A percentile compares a stretch with the other conserved stretches of the same genome.
Evolutionary conservation across 2,797 vertebrate genomes (phyloP).

Genomic region (Epinephelus awoara): DNA sequence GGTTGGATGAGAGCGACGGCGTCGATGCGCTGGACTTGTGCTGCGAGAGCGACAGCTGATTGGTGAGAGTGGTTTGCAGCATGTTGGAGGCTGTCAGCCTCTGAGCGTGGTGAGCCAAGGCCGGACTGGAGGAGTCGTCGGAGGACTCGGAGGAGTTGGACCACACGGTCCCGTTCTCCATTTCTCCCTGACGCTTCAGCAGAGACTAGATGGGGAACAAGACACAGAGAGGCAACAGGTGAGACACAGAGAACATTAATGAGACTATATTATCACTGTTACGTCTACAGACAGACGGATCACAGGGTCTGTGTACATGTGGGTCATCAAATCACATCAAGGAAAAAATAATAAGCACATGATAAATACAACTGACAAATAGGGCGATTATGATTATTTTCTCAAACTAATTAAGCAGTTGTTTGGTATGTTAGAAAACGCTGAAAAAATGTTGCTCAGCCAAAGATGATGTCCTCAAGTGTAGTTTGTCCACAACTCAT

Average conservation of each 20-base stretch:
- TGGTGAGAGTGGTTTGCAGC: slow-evolving; percentile 88
- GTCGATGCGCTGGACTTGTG: slow-evolving; percentile 84
- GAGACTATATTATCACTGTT: not conserved
- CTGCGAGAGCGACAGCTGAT: slow-evolving; percentile 91
- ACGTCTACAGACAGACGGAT: not conserved
- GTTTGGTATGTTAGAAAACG: no score
- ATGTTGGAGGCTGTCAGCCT: slow-evolving; percentile 90
- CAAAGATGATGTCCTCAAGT: no score
- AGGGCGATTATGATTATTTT: no score
- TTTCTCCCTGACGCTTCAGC: slow-evolving; percentile 94
- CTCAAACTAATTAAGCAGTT: no score
- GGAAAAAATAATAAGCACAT: not conserved
- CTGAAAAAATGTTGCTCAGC: no score
- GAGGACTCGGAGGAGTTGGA: slow-evolving; percentile 98
- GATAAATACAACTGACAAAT: no score
- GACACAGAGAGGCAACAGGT: not conserved
- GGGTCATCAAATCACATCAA: slow-evolving; percentile 4
- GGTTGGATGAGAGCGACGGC: slow-evolving; percentile 80
- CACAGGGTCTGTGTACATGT: not conserved
- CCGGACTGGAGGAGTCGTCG: slow-evolving; percentile 96
- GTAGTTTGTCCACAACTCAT: no score
- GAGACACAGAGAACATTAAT: not conserved
- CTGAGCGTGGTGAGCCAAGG: slow-evolving; percentile 84
- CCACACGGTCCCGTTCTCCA: slow-evolving; percentile 97
- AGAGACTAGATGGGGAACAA: slow-evolving; percentile 88